phyloP scores from a whole-genome alignment of 1,140 invertebrate species.

The Euborellia annulipes region DNA sequence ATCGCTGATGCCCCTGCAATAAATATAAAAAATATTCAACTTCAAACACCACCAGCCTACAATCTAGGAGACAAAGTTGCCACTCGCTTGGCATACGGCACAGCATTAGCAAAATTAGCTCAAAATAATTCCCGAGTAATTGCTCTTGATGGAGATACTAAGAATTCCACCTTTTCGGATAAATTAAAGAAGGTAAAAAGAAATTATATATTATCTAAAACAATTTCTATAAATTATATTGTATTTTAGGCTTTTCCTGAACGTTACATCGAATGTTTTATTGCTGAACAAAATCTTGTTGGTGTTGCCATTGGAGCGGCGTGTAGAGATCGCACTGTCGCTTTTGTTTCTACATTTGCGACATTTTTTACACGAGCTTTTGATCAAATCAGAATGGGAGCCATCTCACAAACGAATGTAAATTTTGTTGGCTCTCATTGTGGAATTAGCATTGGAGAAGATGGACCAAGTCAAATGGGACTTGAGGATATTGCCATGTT shows the following conservation, averaged over 20 bases:
- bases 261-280: slow-evolving; percentile 94
- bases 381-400: slow-evolving; percentile 98
- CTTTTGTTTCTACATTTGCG: slow-evolving; percentile 94
- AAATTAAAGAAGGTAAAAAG: slow-evolving; percentile 58
- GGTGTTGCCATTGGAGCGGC: slow-evolving; percentile 89
- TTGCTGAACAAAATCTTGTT: slow-evolving; percentile 96
- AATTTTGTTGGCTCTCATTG: slow-evolving; percentile 94
- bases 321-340: slow-evolving; percentile 72
- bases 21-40: slow-evolving; percentile 54
- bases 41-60: slow-evolving; percentile 76
- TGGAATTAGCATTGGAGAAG: slow-evolving; percentile 90
- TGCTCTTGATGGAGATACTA: slow-evolving; percentile 90
- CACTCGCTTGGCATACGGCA: slow-evolving; percentile 89
- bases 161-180: slow-evolving; percentile 95
- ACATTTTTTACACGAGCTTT: slow-evolving; percentile 93
- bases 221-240: slow-evolving; percentile 3
- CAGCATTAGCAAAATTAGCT: slow-evolving; percentile 77
- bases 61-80: slow-evolving; percentile 67
- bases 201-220: slow-evolving; percentile 1
- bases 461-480: slow-evolving; percentile 99
- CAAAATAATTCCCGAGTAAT: slow-evolving; percentile 71
- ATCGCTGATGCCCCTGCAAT: slow-evolving; percentile 52
- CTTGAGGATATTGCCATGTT: slow-evolving; percentile 96
- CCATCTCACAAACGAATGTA: slow-evolving; percentile 94
- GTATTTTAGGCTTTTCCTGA: slow-evolving; percentile 31